Base-by-base conservation (phyloP, 2,113 vertebrate species). In the Actenoides lindsayi region DNA sequence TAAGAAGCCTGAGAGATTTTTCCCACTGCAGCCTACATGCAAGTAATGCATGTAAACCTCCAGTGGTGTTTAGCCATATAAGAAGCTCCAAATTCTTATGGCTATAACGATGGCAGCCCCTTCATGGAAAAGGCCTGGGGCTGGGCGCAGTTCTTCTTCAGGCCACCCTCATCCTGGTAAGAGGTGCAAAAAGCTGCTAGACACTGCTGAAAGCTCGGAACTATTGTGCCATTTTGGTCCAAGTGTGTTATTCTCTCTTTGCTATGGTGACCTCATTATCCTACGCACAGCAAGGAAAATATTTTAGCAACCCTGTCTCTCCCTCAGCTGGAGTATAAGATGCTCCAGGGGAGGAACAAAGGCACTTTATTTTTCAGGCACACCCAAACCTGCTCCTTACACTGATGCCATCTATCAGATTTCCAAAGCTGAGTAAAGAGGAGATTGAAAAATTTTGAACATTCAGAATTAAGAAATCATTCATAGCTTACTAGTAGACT, bases 381-480 rank as follows among this genome's bases (percentile, higher is more conserved):
- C 9, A 31, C 2, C 19, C 14, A 81, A 77, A 50, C 8, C 19
- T 70, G 5, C 7, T 63, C 18, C 17, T 74, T 90, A 27, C 35
- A 16, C 13, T 78, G 64, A 19, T 37, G 33, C 2, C 12, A 54
- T 65, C 63, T 70, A 46, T 33, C 35, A 60, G 10, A 60, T 60
- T 78, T 78, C 28, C 28, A 87, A 81, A 68, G 9, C 1, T 79
- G 28, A 62, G 60, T 25, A 87, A 77, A 68, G 9, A 1, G 69
- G 28, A 65, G 56, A 76, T 82, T 16, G 11, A 78, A 88, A 83
- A 77, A 35, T 35, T 7, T 39, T 81, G 14, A 75, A 81, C 24
- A 39, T 18, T 44, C 56, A 70, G 14, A 93, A 84, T 70, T 60
- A 73, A 89, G 37, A 87, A 81, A 84, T 80, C 23, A 51, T 92